Evolutionary conservation across 2,888 invertebrate genomes (phyloP).

Genomic region (Chrysomela aeneicollis): DNA sequence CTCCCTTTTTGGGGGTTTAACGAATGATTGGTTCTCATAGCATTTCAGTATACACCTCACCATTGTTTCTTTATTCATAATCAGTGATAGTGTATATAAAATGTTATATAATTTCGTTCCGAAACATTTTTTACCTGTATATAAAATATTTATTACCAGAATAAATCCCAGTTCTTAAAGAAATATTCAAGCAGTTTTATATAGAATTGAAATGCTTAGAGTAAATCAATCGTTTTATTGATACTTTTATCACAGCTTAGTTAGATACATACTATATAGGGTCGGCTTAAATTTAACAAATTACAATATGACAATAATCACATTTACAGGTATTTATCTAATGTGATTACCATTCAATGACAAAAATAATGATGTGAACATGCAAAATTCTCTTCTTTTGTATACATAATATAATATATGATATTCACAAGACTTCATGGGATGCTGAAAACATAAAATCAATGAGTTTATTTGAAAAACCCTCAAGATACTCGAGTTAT

Average conservation of each 20-base stretch:
- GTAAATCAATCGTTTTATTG: slow-evolving; percentile 43
- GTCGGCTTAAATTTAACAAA: background rate
- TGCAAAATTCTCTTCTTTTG: too few relatives aligned
- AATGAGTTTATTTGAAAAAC: background rate
- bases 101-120: slow-evolving; percentile 34
- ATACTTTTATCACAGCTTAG: slow-evolving; percentile 57
- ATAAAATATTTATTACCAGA: slow-evolving; percentile 42
- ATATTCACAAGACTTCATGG: background rate
- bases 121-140: slow-evolving; percentile 42
- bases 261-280: slow-evolving; percentile 53
- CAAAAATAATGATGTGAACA: too few relatives aligned
- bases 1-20: slow-evolving; percentile 83
- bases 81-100: slow-evolving; percentile 33
- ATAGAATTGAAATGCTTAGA: background rate
- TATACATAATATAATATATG: too few relatives aligned
- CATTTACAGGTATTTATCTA: too few relatives aligned
- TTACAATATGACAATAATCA: background rate
- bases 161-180: slow-evolving; percentile 15
- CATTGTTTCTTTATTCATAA: slow-evolving; percentile 22
- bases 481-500: background rate
- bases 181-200: background rate
- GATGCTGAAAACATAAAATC: background rate
- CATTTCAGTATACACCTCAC: slow-evolving; percentile 28
- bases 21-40: slow-evolving; percentile 80
- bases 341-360: too few relatives aligned